Conservation (phyloP, 1,140 invertebrate species). For the Zaprionus kolodkinae region DNA sequence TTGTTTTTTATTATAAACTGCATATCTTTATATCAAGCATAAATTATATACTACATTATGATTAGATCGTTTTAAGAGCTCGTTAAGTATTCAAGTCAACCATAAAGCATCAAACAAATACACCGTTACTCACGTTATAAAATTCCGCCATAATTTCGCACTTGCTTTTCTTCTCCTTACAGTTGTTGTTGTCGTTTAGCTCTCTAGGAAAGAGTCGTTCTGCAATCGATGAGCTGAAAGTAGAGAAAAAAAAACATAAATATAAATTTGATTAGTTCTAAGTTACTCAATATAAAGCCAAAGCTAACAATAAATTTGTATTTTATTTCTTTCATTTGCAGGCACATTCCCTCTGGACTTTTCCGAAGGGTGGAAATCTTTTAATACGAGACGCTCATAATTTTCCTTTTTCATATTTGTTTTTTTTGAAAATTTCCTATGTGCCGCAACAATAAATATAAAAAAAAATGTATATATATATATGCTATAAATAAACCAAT, state of each 20-base stretch:
- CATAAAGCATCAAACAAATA: constrained; percentile 3
- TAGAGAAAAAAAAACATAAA: constrained; percentile 44
- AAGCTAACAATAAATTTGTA: constrained; percentile 34
- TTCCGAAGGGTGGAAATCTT: constrained; percentile 33
- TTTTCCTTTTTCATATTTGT: constrained; percentile 25
- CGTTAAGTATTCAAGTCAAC: constrained; percentile 42
- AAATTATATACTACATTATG: background rate
- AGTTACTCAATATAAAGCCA: constrained; percentile 17
- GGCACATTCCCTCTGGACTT: background rate
- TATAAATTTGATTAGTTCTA: constrained; percentile 36
- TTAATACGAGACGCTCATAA: constrained; percentile 19
- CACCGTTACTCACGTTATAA: constrained; percentile 60
- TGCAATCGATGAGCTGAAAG: constrained; percentile 31
- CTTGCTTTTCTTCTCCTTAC: background rate
- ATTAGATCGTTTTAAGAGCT: constrained; percentile 31
- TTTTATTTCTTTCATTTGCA: constrained; percentile 29
- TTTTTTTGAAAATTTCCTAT: constrained; percentile 41
- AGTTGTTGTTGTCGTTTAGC: constrained; percentile 20
- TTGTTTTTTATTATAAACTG: constrained; percentile 32
- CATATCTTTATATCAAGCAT: constrained; percentile 50
- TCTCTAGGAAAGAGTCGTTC: constrained; percentile 19
- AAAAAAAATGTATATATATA: constrained; percentile 28
- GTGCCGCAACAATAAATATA: constrained; percentile 57
- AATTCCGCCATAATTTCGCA: constrained; percentile 43
- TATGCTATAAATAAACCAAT: constrained; percentile 67